A percentile compares a stretch with the other conserved stretches of the same genome.
Conservation (phyloP, 2,113 vertebrate genomes). For the Callipepla squamata region DNA sequence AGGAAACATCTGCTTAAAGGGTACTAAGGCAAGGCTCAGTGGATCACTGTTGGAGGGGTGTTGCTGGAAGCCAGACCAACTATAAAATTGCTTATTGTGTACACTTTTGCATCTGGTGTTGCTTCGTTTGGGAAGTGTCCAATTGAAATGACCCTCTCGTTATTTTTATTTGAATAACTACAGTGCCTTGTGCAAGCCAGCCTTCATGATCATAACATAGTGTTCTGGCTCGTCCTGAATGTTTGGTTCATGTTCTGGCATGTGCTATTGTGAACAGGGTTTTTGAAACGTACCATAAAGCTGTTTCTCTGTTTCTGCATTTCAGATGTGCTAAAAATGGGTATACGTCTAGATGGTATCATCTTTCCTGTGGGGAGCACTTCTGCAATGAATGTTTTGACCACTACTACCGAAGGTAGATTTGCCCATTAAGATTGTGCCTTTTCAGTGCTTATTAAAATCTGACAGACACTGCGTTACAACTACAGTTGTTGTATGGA, state of each 20-base stretch:
- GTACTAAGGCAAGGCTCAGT: neutral
- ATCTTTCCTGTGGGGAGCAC: constrained; percentile 97
- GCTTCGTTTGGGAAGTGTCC: constrained; percentile 16
- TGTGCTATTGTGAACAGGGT: neutral
- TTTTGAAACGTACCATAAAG: neutral
- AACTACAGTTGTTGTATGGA: neutral
- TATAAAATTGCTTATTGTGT: constrained; percentile 22
- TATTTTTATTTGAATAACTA: constrained; percentile 23
- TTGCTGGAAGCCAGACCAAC: constrained; percentile 16
- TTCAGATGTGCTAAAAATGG: constrained; percentile 97
- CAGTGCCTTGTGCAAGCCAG: neutral
- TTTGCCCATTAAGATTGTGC: neutral
- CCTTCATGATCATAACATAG: neutral
- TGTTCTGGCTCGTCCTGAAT: neutral
- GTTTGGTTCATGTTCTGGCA: neutral
- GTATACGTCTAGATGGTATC: constrained; percentile 98
- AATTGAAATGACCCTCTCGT: neutral
- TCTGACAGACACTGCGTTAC: neutral
- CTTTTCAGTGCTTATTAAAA: neutral
- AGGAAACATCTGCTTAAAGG: constrained; percentile 7
- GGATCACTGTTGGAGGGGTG: constrained; percentile 15
- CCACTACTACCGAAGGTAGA: constrained; percentile 96
- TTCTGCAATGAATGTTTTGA: constrained; percentile 99
- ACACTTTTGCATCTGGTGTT: constrained; percentile 11
- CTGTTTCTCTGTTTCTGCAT: constrained; percentile 18